Base-by-base conservation (phyloP, 35 echinoderm and acorn worm genomes). In the Patiria miniata region DNA sequence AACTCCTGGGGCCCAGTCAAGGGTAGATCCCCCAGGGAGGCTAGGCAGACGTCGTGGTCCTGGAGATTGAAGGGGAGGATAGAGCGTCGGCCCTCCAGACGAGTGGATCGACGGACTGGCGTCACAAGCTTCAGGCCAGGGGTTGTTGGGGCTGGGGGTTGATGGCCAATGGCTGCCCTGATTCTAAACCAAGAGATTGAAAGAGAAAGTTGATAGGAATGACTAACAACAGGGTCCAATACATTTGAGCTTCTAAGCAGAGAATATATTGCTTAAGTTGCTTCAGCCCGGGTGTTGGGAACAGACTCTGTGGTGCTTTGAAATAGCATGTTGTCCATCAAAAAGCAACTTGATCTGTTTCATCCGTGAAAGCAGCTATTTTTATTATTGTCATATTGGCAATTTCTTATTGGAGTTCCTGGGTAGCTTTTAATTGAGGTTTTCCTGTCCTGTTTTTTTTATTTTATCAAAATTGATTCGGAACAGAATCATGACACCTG, bases 71-170 rank as follows among this genome's bases (percentile, higher is more conserved):
- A 28, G 18, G 47, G 81, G 30, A 73, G 44, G 79, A 79, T 42
- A 18, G 84, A 77, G 34, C 88, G 80, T 57, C 81, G 76, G 39
- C 77, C 54, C 17, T 90, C 88, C 39, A 90, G 81, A 23, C 88
- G 88, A 61, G 68, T 52, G 33, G 88, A 90, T 5, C 88, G 61
- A 16, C 88, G 82, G 26, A 90, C 88, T 28, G 88, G 88, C 8
- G 88, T 90, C 34, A 84, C 81, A 28, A 90, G 26, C 65, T 22
- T 73, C 65, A 73, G 65, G 8, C 26, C 10, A 30, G 65, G 65
- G n/a, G 65, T 73, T 73, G 65, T 73, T 4, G 42, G 12, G 29
- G 17, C 57, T 60, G 65, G 65, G n/a, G 23, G 2, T 29, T 80
- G 78, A 29, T 87, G 19, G n/a, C 85, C 85, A 79, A 37, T 50